Evolutionary conservation across 2,797 vertebrate species (phyloP).

Genomic region (Notolabrus celidotus): DNA sequence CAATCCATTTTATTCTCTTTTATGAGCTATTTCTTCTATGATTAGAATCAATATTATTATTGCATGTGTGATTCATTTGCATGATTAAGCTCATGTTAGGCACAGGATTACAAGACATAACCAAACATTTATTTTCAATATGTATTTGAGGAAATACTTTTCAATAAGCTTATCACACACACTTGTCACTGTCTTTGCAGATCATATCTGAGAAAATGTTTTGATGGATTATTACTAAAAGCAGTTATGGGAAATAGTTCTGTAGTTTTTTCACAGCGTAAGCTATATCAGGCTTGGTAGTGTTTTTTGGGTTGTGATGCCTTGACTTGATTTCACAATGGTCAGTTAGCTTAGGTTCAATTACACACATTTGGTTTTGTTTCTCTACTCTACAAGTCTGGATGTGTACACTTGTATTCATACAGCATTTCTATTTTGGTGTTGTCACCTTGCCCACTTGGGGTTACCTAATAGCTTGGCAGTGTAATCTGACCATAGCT

Average conservation of each 20-base stretch:
- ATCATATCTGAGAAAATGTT: conserved; percentile 8
- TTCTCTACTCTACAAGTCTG: background rate
- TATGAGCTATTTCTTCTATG: background rate
- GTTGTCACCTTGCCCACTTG: conserved; percentile 63
- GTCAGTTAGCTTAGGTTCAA: background rate
- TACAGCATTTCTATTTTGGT: conserved; percentile 59
- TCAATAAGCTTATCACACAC: background rate
- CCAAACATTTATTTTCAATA: background rate
- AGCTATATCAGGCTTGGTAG: background rate
- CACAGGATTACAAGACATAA: background rate
- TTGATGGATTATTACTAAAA: background rate
- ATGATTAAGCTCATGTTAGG: background rate
- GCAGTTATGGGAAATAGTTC: background rate
- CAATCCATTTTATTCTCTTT: background rate
- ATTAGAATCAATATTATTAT: background rate
- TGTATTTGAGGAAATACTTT: background rate
- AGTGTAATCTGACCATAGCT: conserved; percentile 74
- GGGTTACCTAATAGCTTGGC: conserved; percentile 78
- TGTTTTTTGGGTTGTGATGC: background rate
- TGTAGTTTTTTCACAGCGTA: background rate
- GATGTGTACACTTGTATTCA: conserved; percentile 20
- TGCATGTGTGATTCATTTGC: background rate
- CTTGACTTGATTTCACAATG: conserved; percentile 9
- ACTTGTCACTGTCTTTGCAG: conserved; percentile 2
- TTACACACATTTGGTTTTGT: conserved; percentile 11